Evolutionary conservation across 2,888 invertebrate genomes (phyloP), one percentile per base, ranked within the genome.

Genomic region (Polydrusus pterygomalis): DNA sequence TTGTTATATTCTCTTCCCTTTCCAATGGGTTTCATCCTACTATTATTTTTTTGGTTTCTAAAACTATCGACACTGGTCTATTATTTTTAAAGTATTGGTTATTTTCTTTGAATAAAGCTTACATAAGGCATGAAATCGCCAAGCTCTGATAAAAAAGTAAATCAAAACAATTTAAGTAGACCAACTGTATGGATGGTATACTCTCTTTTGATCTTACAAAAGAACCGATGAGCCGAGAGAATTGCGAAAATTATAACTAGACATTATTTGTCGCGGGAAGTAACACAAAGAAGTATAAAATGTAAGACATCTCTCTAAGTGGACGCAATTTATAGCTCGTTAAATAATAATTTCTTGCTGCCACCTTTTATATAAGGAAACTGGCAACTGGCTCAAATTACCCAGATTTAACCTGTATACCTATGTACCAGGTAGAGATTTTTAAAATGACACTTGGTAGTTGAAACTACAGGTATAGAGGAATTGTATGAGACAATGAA

Each of bases 361-460:
- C 47, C 18, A 47, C 64, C 45, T 25, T 30, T 20, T 49, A 25
- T 30, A 47, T 49, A 64, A 64, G 47, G 64, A 64, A 64, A 64
- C 64, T 64, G 64, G 64, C 25, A 64, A 64, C 64, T 64, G 64
- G 64, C 25, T 17, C 63, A 17, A 64, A 34, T 49, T 5, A 34
- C 17, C 10, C 13, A 25, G 11, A 20, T 25, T 54, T 54, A 25
- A 54, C 25, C n/a, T 54, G 11, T 25, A 54, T 25, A 5, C 25
- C 25, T 1, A 5, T 25, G 25, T 25, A 25, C 25, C 25, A 25
- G 25, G 25, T 25, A 25, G 25, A 25, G 1, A 5, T 25, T 25
- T 25, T 25, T 25, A 25, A 5, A 25, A 25, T 25, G 5, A 1
- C 1, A 3, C 25, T 3, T 25, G 1, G 1, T 25, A 25, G 25